Percentiles rank a stretch among this genome's conserved stretches.
Conservation (phyloP, 23 tunicate genomes). For the Diplosoma virens region DNA sequence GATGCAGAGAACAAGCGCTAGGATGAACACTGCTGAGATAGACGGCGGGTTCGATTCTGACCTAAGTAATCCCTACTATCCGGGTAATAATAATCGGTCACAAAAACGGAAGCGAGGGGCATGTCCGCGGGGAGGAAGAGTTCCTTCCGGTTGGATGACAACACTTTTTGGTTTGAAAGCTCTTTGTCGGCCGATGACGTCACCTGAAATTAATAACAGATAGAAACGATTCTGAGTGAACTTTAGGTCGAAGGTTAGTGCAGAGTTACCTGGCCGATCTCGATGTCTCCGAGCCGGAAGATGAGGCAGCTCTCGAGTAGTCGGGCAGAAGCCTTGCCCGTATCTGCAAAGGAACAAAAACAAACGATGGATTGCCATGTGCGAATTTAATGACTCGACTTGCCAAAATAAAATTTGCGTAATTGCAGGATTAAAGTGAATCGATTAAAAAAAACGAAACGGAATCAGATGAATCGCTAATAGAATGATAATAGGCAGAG, state of each 20-base stretch:
- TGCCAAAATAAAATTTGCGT: neutral
- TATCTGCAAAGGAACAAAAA: neutral
- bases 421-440: too few relatives aligned
- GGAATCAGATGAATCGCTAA: too few relatives aligned
- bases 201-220: slow-evolving; percentile 42
- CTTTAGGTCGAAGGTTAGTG: neutral
- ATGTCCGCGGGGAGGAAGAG: slow-evolving; percentile 77
- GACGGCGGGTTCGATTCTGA: slow-evolving; percentile 15
- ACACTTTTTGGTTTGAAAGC: slow-evolving; percentile 32
- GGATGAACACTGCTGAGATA: too few relatives aligned
- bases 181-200: slow-evolving; percentile 53
- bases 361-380: neutral
- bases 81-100: slow-evolving; percentile 77
- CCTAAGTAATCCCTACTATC: slow-evolving; percentile 91
- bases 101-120: slow-evolving; percentile 47
- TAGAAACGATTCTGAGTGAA: neutral
- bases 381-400: neutral
- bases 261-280: slow-evolving; percentile 61
- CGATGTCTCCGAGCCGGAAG: slow-evolving; percentile 69
- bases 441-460: too few relatives aligned
- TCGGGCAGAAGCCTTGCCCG: slow-evolving; percentile 11
- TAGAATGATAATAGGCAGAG: too few relatives aligned
- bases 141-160: slow-evolving; percentile 60
- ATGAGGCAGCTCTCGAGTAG: slow-evolving; percentile 69
- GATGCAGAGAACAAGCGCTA: too few relatives aligned